A percentile compares a stretch with the other conserved stretches of the same genome.
Conservation (phyloP, 2,797 vertebrate genomes). For the Pseudomugil tenellus region DNA sequence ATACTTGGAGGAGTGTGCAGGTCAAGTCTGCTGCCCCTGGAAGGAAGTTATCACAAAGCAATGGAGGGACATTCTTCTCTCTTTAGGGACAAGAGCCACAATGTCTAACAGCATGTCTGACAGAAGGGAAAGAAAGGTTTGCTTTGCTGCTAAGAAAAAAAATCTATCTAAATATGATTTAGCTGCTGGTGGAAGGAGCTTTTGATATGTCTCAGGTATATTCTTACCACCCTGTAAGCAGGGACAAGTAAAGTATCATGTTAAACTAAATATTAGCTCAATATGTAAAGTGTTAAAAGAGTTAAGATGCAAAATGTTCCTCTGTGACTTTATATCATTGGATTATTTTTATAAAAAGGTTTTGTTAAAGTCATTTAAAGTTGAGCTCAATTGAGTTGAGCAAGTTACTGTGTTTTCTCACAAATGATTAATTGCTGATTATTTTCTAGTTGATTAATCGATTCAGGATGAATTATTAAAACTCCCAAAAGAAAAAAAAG, state of each 20-base stretch:
- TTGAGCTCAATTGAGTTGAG: too few species aligned
- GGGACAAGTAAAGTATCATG: not conserved
- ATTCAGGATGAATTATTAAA: not conserved
- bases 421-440: too few species aligned
- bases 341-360: too few species aligned
- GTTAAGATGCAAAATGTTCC: not conserved
- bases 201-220: not conserved
- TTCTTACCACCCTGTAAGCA: not conserved
- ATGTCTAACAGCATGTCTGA: slow-evolving; percentile 63
- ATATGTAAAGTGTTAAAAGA: not conserved
- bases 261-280: not conserved
- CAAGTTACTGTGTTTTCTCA: too few species aligned
- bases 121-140: slow-evolving; percentile 39
- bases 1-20: slow-evolving; percentile 66
- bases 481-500: not conserved
- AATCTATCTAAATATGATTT: slow-evolving; percentile 29
- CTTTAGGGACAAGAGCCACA: slow-evolving; percentile 54
- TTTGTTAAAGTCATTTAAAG: too few species aligned
- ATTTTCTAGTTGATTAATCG: not conserved
- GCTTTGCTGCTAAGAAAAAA: slow-evolving; percentile 34
- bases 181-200: not conserved
- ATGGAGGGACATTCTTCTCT: slow-evolving; percentile 69
- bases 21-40: slow-evolving; percentile 77
- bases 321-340: not conserved
- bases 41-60: slow-evolving; percentile 78